A percentile compares a stretch with the other conserved stretches of the same genome.
Conservation (phyloP, 2,797 vertebrate genomes). For the Agapornis canus region DNA sequence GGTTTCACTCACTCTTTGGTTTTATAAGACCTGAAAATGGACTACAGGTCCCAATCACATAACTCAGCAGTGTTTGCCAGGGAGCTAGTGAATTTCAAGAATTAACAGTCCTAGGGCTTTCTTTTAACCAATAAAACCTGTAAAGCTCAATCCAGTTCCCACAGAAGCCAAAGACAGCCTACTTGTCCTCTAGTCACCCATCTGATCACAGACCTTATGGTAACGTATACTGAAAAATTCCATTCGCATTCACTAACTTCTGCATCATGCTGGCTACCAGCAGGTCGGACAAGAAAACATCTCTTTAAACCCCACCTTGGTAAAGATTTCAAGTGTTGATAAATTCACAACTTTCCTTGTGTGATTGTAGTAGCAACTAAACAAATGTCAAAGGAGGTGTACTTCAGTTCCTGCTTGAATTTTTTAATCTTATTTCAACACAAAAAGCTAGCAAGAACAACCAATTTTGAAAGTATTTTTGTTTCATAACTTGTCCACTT, state of each 20-base stretch:
- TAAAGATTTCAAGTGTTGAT: neutral
- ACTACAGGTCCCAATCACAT: neutral
- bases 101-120: neutral
- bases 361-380: neutral
- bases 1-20: neutral
- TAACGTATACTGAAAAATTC: neutral
- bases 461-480: neutral
- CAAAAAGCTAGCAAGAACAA: neutral
- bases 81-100: neutral
- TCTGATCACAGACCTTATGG: neutral
- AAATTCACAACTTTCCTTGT: neutral
- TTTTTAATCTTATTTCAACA: neutral
- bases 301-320: neutral
- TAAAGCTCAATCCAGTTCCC: neutral
- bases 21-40: neutral
- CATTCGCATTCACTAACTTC: neutral
- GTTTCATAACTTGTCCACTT: neutral
- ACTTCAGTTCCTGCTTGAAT: neutral
- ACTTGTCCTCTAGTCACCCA: neutral
- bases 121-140: neutral
- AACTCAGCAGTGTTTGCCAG: neutral
- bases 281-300: neutral
- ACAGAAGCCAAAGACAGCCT: neutral
- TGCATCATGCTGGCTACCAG: neutral
- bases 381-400: neutral